Percentiles rank a stretch among this genome's conserved stretches.
Conservation (phyloP, 2,113 vertebrate genomes). For the Campylomormyrus tamandua region DNA sequence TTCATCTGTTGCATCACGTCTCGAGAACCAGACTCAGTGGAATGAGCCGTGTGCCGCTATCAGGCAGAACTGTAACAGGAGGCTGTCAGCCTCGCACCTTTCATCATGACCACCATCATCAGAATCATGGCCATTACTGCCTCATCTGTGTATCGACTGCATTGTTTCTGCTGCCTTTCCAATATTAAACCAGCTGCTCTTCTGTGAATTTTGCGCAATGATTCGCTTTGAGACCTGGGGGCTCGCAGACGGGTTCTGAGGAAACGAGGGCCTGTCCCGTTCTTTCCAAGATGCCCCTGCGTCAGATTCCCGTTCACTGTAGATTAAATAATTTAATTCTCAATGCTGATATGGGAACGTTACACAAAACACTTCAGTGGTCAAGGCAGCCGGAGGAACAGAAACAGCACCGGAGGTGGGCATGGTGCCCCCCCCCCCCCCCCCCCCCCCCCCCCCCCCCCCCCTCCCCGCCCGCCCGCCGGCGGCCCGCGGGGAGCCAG, state of each 20-base stretch:
- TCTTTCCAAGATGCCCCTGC: slow-evolving; percentile 23
- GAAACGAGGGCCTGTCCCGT: slow-evolving; percentile 34
- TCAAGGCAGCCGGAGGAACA: slow-evolving; percentile 49
- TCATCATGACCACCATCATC: background rate
- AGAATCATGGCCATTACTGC: background rate
- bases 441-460: too few relatives aligned
- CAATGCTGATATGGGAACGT: slow-evolving; percentile 53
- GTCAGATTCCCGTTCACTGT: slow-evolving; percentile 36
- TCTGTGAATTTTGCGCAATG: slow-evolving; percentile 43
- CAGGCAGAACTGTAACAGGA: background rate
- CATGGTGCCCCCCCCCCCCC: background rate
- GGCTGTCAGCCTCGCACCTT: background rate
- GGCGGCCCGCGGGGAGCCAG: too few relatives aligned
- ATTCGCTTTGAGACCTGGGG: slow-evolving; percentile 52
- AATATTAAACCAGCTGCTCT: background rate
- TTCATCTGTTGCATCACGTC: background rate
- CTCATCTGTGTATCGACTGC: background rate
- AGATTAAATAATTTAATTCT: slow-evolving; percentile 52
- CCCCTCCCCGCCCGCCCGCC: background rate
- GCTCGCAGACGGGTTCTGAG: slow-evolving; percentile 43
- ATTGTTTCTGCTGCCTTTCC: slow-evolving; percentile 10
- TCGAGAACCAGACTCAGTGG: background rate
- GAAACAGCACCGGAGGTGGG: slow-evolving; percentile 29
- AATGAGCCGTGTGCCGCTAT: background rate
- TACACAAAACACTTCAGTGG: slow-evolving; percentile 54